Evolutionary conservation across 2,888 invertebrate species (phyloP).

Genomic region (Ptilodon capucinus): DNA sequence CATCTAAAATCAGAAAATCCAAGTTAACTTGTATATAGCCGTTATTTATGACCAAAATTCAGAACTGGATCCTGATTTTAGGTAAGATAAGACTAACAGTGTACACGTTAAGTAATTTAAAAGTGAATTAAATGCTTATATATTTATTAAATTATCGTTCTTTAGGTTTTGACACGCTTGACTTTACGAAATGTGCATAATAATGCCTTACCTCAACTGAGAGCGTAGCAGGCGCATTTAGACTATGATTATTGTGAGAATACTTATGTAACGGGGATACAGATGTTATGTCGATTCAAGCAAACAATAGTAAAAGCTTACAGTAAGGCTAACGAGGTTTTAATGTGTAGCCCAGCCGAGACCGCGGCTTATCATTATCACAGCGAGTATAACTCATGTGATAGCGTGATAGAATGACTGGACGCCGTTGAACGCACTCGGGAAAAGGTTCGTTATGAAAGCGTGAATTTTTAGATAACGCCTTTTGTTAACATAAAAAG

Average conservation of each 20-base stretch:
- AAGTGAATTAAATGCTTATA: background rate
- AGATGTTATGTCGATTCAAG: conserved; percentile 12
- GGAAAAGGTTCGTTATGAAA: conserved; percentile 26
- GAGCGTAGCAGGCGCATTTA: conserved; percentile 27
- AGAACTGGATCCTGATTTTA: conserved; percentile 45
- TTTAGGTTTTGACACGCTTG: background rate
- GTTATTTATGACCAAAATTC: conserved; percentile 55
- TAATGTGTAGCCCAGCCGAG: conserved; percentile 65
- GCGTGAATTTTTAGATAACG: conserved; percentile 20
- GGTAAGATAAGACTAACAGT: conserved; percentile 40
- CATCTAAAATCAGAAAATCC: conserved; percentile 48
- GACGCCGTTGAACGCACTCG: conserved; percentile 35
- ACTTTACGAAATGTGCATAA: background rate
- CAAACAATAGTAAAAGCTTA: conserved; percentile 55
- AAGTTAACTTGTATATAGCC: conserved; percentile 46
- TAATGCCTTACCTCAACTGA: background rate
- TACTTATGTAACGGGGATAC: background rate
- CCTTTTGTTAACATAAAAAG: conserved; percentile 25
- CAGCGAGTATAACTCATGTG: conserved; percentile 63
- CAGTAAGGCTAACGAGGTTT: conserved; percentile 72
- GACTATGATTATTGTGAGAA: background rate
- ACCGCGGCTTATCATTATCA: conserved; percentile 69
- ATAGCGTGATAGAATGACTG: conserved; percentile 56
- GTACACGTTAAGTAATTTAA: background rate
- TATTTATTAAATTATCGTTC: background rate